A percentile compares a stretch with the other conserved stretches of the same genome.
Conservation (phyloP, 2,113 vertebrate genomes). For the human region DNA sequence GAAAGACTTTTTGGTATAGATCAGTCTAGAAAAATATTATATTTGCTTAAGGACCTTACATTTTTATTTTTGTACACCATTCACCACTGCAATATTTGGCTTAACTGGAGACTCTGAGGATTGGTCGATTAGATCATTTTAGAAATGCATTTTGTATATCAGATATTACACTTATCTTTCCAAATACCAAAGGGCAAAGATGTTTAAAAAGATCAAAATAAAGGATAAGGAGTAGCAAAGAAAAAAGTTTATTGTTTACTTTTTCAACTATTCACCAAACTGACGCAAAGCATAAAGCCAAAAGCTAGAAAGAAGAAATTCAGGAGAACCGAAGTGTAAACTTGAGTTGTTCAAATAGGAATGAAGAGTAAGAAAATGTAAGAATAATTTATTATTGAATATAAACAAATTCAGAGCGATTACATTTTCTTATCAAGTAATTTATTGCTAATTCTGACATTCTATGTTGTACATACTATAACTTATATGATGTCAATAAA, state of each 20-base stretch:
- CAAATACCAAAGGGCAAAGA: not conserved
- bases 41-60: not conserved
- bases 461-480: not conserved
- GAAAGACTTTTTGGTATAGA: not conserved
- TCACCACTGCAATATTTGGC: not conserved
- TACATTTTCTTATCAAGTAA: not conserved
- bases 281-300: not conserved
- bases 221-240: not conserved
- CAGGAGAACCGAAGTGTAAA: not conserved
- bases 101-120: not conserved
- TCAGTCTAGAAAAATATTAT: not conserved
- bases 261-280: not conserved
- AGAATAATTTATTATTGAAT: conserved; percentile 20
- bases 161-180: not conserved
- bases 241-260: not conserved
- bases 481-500: not conserved
- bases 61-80: not conserved
- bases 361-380: not conserved
- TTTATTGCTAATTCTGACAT: not conserved
- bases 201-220: not conserved
- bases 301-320: not conserved
- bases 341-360: not conserved
- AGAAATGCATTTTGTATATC: not conserved
- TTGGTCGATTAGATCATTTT: not conserved
- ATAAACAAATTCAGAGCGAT: conserved; percentile 26